A percentile compares a stretch with the other conserved stretches of the same genome.
Evolutionary conservation across 1,140 invertebrate species (phyloP).

Genomic region (Sycobia sp.): DNA sequence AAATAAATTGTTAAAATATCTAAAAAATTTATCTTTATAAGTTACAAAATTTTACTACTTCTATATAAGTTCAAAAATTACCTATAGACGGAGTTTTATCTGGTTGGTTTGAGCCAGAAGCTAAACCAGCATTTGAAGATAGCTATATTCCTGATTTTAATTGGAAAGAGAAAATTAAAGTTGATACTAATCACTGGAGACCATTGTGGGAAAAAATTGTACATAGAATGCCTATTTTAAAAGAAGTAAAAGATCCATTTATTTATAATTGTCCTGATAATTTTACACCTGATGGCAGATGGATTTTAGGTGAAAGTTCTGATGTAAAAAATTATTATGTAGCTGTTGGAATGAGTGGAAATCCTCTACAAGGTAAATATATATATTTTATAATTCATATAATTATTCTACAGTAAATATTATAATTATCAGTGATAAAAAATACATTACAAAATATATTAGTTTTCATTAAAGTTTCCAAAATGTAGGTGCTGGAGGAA

Average conservation of each 20-base stretch:
- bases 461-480: background rate
- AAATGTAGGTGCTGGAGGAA: conserved; percentile 69
- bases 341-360: conserved; percentile 74
- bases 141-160: conserved; percentile 62
- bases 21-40: no score
- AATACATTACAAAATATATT: background rate
- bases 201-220: conserved; percentile 68
- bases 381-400: background rate
- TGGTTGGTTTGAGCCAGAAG: conserved; percentile 72
- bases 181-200: conserved; percentile 72
- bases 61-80: no score
- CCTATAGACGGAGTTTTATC: conserved; percentile 65
- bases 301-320: conserved; percentile 75
- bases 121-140: conserved; percentile 70
- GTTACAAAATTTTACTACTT: background rate
- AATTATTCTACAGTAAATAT: background rate
- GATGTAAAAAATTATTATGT: conserved; percentile 82
- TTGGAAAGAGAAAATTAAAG: conserved; percentile 63
- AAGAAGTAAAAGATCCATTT: conserved; percentile 62
- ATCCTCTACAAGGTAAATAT: conserved; percentile 62
- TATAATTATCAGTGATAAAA: background rate
- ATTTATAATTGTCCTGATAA: conserved; percentile 76
- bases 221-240: conserved; percentile 70
- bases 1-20: no score
- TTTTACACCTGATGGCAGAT: conserved; percentile 76